A percentile compares a stretch with the other conserved stretches of the same genome.
Conservation (phyloP, 1,140 invertebrate species). For the Coboldia fuscipes region DNA sequence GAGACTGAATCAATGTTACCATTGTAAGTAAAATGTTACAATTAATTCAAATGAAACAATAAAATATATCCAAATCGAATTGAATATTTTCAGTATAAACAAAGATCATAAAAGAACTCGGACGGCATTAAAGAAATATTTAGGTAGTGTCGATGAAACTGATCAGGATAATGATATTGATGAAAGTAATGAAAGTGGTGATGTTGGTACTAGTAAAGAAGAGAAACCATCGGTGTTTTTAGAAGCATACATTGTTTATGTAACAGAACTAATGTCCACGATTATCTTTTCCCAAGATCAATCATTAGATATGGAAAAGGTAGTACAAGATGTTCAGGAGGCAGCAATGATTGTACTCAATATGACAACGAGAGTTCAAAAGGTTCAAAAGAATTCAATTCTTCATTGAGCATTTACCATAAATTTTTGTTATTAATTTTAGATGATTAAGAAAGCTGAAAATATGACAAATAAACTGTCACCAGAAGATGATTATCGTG, state of each 20-base stretch:
- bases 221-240: conserved; percentile 9
- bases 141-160: conserved; percentile 8
- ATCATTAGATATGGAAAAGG: conserved; percentile 14
- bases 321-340: conserved; percentile 22
- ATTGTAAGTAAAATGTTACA: conserved; percentile 26
- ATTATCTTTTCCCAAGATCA: conserved; percentile 22
- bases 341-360: conserved; percentile 24
- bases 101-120: conserved; percentile 14
- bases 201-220: conserved; percentile 14
- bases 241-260: conserved; percentile 19
- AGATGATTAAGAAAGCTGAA: conserved; percentile 23
- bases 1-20: conserved; percentile 35
- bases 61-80: neutral
- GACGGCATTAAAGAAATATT: conserved; percentile 13
- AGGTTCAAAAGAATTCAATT: conserved; percentile 19
- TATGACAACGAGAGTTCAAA: conserved; percentile 25
- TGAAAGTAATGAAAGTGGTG: conserved; percentile 7
- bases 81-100: conserved; percentile 14
- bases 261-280: conserved; percentile 23
- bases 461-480: conserved; percentile 26
- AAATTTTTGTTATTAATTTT: conserved; percentile 8
- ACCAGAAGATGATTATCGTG: conserved; percentile 27
- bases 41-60: neutral
- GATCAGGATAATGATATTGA: conserved; percentile 10
- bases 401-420: neutral